These are phyloP conservation scores for Hybognathus amarus DNA, from an alignment of 2,797 vertebrate species.

Conservation along the genomic window DNA sequence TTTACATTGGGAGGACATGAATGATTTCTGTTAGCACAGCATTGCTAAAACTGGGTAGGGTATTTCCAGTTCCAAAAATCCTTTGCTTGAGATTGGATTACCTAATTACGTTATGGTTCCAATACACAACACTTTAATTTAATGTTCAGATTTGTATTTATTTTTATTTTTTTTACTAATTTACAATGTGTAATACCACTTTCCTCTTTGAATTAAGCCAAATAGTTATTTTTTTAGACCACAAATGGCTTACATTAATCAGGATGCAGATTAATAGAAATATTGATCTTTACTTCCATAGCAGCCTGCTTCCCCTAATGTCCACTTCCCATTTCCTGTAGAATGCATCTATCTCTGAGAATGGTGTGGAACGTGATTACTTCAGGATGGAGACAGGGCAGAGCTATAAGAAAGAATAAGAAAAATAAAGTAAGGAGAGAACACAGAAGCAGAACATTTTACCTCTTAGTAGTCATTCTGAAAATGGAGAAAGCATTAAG, in stretches of 20 bases:
- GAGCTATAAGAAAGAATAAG: constrained; percentile 26
- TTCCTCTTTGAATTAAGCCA: not conserved
- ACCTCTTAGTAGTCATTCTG: constrained; percentile 44
- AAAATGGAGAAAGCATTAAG: constrained; percentile 53
- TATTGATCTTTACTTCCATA: constrained; percentile 71
- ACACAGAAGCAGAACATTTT: constrained; percentile 47
- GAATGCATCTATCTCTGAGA: constrained; percentile 77
- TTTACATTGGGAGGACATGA: not conserved
- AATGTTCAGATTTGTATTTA: constrained; percentile 9
- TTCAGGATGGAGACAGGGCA: constrained; percentile 61
- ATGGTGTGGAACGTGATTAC: constrained; percentile 71
- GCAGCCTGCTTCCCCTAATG: constrained; percentile 64
- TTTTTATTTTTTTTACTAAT: not conserved
- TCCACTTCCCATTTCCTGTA: constrained; percentile 73
- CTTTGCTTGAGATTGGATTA: not conserved
- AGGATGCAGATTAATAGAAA: constrained; percentile 77
- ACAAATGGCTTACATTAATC: constrained; percentile 64
- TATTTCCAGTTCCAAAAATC: not conserved
- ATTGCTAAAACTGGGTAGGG: not conserved
- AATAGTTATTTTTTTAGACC: not conserved
- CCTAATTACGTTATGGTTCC: not conserved
- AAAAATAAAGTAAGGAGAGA: constrained; percentile 20
- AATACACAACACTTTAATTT: constrained; percentile 19
- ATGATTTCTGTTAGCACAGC: not conserved
- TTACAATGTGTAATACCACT: constrained; percentile 11